A percentile compares a stretch with the other conserved stretches of the same genome.
Conservation (phyloP, 2,797 vertebrate genomes). For the Pseudochaenichthys georgianus region DNA sequence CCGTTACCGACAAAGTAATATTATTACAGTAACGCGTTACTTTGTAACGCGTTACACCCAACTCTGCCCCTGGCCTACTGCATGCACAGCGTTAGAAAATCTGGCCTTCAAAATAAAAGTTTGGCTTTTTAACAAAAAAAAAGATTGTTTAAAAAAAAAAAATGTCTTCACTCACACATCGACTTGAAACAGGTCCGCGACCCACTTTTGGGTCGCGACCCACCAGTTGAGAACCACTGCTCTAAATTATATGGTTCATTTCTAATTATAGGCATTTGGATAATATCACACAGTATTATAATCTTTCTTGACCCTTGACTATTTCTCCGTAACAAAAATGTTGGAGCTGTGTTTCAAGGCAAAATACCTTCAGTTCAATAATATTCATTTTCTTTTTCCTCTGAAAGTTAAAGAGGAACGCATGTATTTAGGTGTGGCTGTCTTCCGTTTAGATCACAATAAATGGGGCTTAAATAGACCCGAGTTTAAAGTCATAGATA, state of each 20-base stretch:
- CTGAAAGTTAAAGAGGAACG: background rate
- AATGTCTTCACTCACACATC: too few species aligned
- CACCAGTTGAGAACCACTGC: background rate
- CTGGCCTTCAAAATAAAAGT: too few species aligned
- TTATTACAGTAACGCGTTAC: too few species aligned
- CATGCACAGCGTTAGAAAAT: too few species aligned
- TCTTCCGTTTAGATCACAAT: background rate
- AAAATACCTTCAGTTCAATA: conserved; percentile 15
- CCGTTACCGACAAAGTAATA: too few species aligned
- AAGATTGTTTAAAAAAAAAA: too few species aligned
- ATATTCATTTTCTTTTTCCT: background rate
- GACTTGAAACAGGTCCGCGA: too few species aligned
- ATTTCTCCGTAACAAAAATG: conserved; percentile 7
- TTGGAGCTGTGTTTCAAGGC: conserved; percentile 4
- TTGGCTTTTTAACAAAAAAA: too few species aligned
- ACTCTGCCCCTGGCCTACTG: too few species aligned
- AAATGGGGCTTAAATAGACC: background rate
- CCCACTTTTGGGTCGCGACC: too few species aligned
- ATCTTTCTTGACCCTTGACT: background rate
- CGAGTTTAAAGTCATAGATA: background rate
- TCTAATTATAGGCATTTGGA: conserved; percentile 43
- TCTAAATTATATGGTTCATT: conserved; percentile 11
- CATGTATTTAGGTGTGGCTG: background rate
- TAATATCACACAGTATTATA: conserved; percentile 23
- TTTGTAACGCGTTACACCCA: too few species aligned